Base-by-base conservation (phyloP, 2,797 vertebrate genomes). In the Crax fasciolata region DNA sequence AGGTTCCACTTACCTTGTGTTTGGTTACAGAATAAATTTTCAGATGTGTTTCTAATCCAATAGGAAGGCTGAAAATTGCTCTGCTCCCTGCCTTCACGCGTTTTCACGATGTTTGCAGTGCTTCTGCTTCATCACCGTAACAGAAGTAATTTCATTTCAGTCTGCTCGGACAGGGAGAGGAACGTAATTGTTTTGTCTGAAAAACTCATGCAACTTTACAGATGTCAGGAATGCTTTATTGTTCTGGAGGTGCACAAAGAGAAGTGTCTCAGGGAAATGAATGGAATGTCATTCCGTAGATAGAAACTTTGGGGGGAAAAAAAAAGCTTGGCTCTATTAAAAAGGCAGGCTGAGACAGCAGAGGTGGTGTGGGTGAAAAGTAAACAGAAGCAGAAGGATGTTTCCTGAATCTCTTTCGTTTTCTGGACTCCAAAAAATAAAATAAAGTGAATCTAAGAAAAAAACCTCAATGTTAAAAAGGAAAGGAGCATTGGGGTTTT, bases 141-240 rank as follows among this genome's bases (percentile, higher is more conserved):
- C 61, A 44, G 41, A 46, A 82, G 55, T 70, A 32, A 76, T 77
- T 91, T 67, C 41, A 81, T 90, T 94, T 58, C 38, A 6, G 12
- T 48, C 35, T 70, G 0, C 52, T 91, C 1, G 5, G 68, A 52
- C 72, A 63, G 51, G 20, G 38, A n/a, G 52, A 15, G 48, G 44
- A 70, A 20, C 12, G 12, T 10, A 32, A 43, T 82, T 87, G 49
- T 87, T 80, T 57, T 54, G 28, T 49, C 30, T 91, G 84, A 66
- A 76, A 46, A 76, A 6, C 32, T 81, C 52, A 1, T 7, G 10
- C 49, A 28, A 62, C 54, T 91, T 51, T 3, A 28, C 9, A 54
- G 32, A 12, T 1, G 8, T 54, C 6, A 4, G 52, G 79, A 85
- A 66, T n/a, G 78, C n/a, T 81, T 65, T 58, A 1, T 84, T 43